Conservation (phyloP, 2,888 invertebrate species). For the Melitaea athalia region DNA sequence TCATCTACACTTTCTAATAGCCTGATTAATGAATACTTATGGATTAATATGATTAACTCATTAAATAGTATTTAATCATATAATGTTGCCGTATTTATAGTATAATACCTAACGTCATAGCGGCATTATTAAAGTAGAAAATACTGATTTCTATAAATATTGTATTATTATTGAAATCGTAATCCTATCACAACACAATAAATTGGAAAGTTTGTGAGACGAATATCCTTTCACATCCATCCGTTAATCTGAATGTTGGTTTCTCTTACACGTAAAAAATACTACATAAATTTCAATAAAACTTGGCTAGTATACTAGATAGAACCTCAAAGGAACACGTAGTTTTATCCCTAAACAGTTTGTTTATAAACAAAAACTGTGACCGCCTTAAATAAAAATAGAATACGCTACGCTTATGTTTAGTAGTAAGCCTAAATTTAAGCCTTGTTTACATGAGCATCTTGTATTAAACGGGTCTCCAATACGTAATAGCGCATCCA, state of each 20-base stretch:
- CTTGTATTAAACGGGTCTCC: not conserved
- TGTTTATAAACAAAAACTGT: too few relatives aligned
- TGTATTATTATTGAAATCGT: not conserved
- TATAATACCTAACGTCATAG: not conserved
- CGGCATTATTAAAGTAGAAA: not conserved
- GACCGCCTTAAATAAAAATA: too few relatives aligned
- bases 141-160: not conserved
- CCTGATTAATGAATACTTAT: constrained; percentile 49
- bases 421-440: constrained; percentile 11
- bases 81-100: constrained; percentile 39
- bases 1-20: constrained; percentile 57
- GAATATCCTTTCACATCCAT: too few relatives aligned
- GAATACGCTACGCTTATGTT: constrained; percentile 28
- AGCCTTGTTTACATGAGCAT: constrained; percentile 17
- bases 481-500: not conserved
- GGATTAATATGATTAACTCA: constrained; percentile 51
- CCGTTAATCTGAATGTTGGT: too few relatives aligned
- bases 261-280: too few relatives aligned
- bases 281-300: too few relatives aligned
- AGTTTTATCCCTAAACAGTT: too few relatives aligned
- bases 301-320: too few relatives aligned
- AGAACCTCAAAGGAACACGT: too few relatives aligned
- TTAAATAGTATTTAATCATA: constrained; percentile 46
- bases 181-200: too few relatives aligned
- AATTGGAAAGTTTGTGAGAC: too few relatives aligned